Percentiles rank a stretch among this genome's conserved stretches.
Evolutionary conservation across 1,140 invertebrate species (phyloP).

Genomic region (Pseudomyrmex flavicornis): DNA sequence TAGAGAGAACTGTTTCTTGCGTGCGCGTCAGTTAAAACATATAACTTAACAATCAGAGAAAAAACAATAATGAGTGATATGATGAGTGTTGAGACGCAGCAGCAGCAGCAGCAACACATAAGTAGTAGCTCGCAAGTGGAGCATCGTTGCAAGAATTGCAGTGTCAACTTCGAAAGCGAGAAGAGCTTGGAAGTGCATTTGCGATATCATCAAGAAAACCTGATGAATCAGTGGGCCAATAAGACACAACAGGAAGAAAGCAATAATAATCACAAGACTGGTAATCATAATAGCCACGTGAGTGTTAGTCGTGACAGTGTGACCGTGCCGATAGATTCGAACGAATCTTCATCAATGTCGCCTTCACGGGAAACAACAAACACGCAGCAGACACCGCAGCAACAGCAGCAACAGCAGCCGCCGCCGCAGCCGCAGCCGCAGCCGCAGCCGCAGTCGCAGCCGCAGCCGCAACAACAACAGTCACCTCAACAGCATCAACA

Average conservation of each 20-base stretch:
- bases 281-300: constrained; percentile 83
- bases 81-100: constrained; percentile 75
- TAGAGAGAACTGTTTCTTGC: neutral
- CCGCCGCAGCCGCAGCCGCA: constrained; percentile 69
- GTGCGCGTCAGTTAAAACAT: constrained; percentile 3
- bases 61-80: constrained; percentile 82
- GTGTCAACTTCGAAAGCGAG: constrained; percentile 89
- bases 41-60: constrained; percentile 24
- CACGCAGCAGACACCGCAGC: constrained; percentile 67
- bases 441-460: constrained; percentile 80
- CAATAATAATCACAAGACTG: constrained; percentile 89
- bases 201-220: constrained; percentile 91
- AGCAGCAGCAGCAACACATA: constrained; percentile 73
- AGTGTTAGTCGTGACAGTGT: constrained; percentile 82
- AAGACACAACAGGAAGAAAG: constrained; percentile 87
- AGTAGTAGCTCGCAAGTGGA: constrained; percentile 81
- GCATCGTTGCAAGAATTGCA: constrained; percentile 90
- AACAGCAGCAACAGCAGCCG: constrained; percentile 76
- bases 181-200: constrained; percentile 92
- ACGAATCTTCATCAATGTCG: constrained; percentile 83
- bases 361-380: constrained; percentile 72
- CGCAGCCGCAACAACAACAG: constrained; percentile 76
- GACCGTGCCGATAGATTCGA: constrained; percentile 87
- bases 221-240: constrained; percentile 91
- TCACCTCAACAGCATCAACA: constrained; percentile 80